Evolutionary conservation across 37 sponge, comb jelly and placozoan genomes (phyloP).

Genomic region (Oopsacas minuta): DNA sequence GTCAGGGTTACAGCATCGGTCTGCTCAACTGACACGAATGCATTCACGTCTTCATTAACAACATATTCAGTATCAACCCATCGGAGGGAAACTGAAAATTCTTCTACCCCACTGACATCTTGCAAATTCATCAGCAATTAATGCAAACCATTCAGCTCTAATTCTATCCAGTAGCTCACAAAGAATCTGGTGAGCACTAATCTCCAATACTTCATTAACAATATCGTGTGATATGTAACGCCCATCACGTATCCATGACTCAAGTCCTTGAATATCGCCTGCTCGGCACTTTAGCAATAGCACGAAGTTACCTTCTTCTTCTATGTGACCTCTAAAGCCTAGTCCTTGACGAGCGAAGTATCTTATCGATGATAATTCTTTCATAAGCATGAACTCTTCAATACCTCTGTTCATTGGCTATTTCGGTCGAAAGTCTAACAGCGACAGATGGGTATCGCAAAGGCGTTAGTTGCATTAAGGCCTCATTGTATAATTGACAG

Average conservation of each 20-base stretch:
- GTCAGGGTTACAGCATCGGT: conserved; percentile 39
- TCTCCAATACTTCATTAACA: neutral
- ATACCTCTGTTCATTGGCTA: neutral
- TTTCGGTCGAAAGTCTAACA: neutral
- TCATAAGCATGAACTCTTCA: neutral
- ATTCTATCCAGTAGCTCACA: neutral
- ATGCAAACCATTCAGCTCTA: neutral
- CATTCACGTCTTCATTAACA: conserved; percentile 29
- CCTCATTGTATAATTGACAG: neutral
- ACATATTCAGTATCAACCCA: conserved; percentile 31
- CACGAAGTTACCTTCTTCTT: neutral
- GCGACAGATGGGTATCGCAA: neutral
- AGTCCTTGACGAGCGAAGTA: neutral
- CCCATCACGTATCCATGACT: neutral
- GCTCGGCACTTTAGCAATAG: neutral
- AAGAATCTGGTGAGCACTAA: neutral
- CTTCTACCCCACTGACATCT: conserved; percentile 26
- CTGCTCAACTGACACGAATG: conserved; percentile 27
- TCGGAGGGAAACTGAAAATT: conserved; percentile 31
- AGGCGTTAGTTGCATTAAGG: neutral
- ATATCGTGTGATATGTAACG: neutral
- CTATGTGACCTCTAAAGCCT: no score
- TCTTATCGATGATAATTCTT: neutral
- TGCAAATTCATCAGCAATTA: conserved; percentile 39
- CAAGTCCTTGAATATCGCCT: neutral